Conservation (phyloP, 2,888 invertebrate species). For the Hirtodrosophila trivittata region DNA sequence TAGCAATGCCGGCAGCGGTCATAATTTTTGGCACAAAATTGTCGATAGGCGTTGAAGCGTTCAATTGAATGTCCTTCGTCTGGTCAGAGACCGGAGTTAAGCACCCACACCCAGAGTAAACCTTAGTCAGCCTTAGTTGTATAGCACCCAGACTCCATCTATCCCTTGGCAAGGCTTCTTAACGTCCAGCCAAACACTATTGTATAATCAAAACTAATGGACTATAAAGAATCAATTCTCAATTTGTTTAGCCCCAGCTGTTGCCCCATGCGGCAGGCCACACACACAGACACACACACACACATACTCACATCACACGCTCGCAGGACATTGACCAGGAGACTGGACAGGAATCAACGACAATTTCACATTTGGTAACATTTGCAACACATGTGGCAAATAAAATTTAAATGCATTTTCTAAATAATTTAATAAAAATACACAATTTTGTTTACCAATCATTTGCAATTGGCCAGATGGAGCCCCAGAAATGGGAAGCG, state of each 20-base stretch:
- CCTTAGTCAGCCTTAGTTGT: slow-evolving; percentile 3
- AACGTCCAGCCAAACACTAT: slow-evolving; percentile 54
- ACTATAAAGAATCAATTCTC: slow-evolving; percentile 82
- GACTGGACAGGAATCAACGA: slow-evolving; percentile 4
- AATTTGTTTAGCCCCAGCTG: slow-evolving; percentile 79
- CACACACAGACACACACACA: slow-evolving; percentile 1
- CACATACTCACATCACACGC: neutral
- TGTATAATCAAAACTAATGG: slow-evolving; percentile 81
- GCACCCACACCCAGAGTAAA: slow-evolving; percentile 4
- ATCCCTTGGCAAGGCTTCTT: slow-evolving; percentile 19
- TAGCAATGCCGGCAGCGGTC: slow-evolving; percentile 64
- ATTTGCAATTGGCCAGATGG: slow-evolving; percentile 25
- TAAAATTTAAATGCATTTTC: slow-evolving; percentile 73
- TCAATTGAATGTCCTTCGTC: slow-evolving; percentile 72
- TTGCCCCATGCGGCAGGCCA: slow-evolving; percentile 39
- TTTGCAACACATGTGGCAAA: slow-evolving; percentile 67
- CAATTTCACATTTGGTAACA: slow-evolving; percentile 29
- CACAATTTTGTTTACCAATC: slow-evolving; percentile 17
- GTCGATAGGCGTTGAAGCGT: slow-evolving; percentile 80
- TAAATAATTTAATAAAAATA: slow-evolving; percentile 58
- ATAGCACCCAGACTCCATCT: neutral
- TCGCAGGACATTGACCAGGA: slow-evolving; percentile 44
- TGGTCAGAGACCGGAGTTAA: slow-evolving; percentile 6
- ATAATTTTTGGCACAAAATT: slow-evolving; percentile 78
- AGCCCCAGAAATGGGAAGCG: neutral